A percentile compares a stretch with the other conserved stretches of the same genome.
These are phyloP conservation scores for Mus minutoides DNA, from an alignment of 2,797 vertebrate genomes.

Conservation along the genomic window DNA sequence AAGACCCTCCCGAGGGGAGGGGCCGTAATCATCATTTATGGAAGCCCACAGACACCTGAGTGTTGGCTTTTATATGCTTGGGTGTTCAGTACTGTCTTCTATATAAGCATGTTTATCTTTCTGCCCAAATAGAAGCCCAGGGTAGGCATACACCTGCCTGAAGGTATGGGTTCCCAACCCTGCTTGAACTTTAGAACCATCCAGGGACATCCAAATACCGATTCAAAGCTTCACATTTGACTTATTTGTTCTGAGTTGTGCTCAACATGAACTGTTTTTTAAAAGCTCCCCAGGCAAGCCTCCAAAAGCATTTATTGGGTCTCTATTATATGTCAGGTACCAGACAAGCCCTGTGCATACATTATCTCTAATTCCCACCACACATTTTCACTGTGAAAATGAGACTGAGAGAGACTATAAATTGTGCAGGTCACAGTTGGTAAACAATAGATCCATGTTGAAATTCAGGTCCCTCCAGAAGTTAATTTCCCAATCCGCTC, in stretches of 20 bases:
- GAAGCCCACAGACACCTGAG: background rate
- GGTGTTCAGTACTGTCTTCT: background rate
- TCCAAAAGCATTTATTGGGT: background rate
- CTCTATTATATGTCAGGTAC: slow-evolving; percentile 9
- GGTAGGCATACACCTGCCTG: background rate
- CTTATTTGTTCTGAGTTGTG: slow-evolving; percentile 9
- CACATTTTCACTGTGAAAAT: slow-evolving; percentile 53
- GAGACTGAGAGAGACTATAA: slow-evolving; percentile 39
- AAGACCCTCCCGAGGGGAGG: background rate
- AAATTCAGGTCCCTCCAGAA: slow-evolving; percentile 29
- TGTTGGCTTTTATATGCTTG: background rate
- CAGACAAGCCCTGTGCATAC: slow-evolving; percentile 25
- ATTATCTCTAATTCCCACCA: slow-evolving; percentile 43
- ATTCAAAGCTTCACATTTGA: background rate
- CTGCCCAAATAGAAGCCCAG: background rate
- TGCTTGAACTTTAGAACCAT: slow-evolving; percentile 8
- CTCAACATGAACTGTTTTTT: slow-evolving; percentile 32
- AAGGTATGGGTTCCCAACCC: background rate
- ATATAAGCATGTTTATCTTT: background rate
- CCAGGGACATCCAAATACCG: background rate
- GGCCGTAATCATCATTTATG: background rate
- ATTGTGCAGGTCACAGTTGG: background rate
- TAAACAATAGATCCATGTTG: slow-evolving; percentile 15
- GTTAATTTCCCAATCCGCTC: slow-evolving; percentile 46
- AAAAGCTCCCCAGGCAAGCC: slow-evolving; percentile 44